These are phyloP conservation scores for Lithophane ornitopus DNA, from an alignment of 2,888 invertebrate species.

Conservation along the genomic window DNA sequence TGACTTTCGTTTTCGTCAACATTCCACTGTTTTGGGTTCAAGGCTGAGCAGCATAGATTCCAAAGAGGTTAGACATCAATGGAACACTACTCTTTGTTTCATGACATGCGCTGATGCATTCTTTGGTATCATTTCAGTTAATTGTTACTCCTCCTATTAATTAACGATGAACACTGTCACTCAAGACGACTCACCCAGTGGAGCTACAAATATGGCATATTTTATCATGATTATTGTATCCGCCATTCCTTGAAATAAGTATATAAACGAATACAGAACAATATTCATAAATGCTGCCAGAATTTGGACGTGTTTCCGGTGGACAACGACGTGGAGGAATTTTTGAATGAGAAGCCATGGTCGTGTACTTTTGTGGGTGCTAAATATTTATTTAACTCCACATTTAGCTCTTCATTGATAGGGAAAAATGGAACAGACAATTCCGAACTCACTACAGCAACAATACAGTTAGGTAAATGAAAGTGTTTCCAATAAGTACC, in stretches of 20 bases:
- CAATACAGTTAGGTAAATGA: background rate
- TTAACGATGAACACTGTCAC: background rate
- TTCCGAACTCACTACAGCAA: background rate
- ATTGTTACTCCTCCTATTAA: background rate
- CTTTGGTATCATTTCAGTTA: background rate
- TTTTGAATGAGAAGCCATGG: constrained; percentile 13
- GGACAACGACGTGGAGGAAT: constrained; percentile 39
- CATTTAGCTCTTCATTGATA: too few species aligned
- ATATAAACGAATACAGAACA: constrained; percentile 36
- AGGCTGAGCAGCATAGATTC: constrained; percentile 71
- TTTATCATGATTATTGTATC: constrained; percentile 7
- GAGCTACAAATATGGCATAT: background rate
- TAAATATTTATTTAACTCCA: background rate
- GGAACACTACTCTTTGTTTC: constrained; percentile 33
- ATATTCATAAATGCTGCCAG: constrained; percentile 48
- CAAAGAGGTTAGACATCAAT: constrained; percentile 47
- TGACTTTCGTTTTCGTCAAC: constrained; percentile 80
- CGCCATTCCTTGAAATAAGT: constrained; percentile 25
- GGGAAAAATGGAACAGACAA: background rate
- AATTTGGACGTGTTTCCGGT: constrained; percentile 59
- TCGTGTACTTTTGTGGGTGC: constrained; percentile 14
- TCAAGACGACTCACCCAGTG: background rate
- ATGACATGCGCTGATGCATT: background rate
- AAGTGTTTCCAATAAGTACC: background rate
- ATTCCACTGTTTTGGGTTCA: constrained; percentile 84